Conservation (phyloP, 2,888 invertebrate species). For the Neria commutata region DNA sequence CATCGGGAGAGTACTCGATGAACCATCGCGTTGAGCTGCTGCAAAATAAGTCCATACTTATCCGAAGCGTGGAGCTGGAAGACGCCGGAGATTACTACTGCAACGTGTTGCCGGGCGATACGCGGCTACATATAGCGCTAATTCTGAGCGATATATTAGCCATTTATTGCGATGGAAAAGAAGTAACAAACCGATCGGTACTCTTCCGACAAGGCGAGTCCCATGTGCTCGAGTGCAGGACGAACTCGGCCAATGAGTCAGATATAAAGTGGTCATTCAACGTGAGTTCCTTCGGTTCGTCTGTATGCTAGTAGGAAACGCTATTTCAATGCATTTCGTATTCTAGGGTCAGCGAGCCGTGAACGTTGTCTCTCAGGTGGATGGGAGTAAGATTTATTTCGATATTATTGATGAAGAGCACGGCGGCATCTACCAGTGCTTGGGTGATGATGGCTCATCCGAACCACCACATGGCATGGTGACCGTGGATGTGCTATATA, state of each 20-base stretch:
- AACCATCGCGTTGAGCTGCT: constrained; percentile 42
- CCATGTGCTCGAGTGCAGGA: constrained; percentile 51
- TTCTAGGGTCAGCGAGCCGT: constrained; percentile 48
- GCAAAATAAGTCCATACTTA: constrained; percentile 49
- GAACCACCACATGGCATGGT: constrained; percentile 52
- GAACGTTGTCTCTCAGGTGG: constrained; percentile 33
- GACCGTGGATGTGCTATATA: constrained; percentile 51
- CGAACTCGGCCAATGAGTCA: constrained; percentile 36
- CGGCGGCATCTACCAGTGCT: constrained; percentile 54
- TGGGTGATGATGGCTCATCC: constrained; percentile 51
- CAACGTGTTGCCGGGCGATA: constrained; percentile 46
- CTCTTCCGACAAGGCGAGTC: constrained; percentile 55
- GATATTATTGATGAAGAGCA: constrained; percentile 50
- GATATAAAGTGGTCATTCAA: constrained; percentile 57
- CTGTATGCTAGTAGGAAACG: neutral
- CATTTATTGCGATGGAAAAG: constrained; percentile 52
- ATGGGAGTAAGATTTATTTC: constrained; percentile 42
- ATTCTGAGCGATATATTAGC: constrained; percentile 44
- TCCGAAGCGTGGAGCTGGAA: constrained; percentile 39
- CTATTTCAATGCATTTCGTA: neutral
- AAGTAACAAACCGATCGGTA: constrained; percentile 53
- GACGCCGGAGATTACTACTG: constrained; percentile 54
- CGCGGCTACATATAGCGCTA: constrained; percentile 43
- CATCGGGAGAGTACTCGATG: constrained; percentile 41
- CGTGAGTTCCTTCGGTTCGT: constrained; percentile 36